phyloP scores from a whole-genome alignment of 2,113 vertebrate genomes.

The Archocentrus centrarchus region DNA sequence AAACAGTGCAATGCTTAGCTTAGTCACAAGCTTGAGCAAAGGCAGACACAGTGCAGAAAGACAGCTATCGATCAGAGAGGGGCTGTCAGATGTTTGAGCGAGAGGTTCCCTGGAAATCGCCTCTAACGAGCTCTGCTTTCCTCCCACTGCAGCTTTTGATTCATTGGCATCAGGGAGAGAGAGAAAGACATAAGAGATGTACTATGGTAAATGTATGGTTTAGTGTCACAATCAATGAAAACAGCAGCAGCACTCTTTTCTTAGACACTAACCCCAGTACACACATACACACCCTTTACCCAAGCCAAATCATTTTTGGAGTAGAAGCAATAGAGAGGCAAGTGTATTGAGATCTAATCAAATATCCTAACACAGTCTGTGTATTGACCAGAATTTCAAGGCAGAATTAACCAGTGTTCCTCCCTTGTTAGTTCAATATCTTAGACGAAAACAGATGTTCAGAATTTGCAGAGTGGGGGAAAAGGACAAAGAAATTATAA shows the following conservation, averaged over 20 bases:
- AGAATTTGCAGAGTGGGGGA: not conserved
- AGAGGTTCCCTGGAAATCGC: slow-evolving; percentile 67
- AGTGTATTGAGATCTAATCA: slow-evolving; percentile 65
- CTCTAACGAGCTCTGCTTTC: slow-evolving; percentile 67
- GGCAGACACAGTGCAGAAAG: slow-evolving; percentile 46
- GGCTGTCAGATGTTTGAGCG: slow-evolving; percentile 64
- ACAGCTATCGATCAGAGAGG: slow-evolving; percentile 72
- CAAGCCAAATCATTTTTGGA: slow-evolving; percentile 46
- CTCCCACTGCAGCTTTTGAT: slow-evolving; percentile 67
- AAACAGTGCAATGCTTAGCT: slow-evolving; percentile 54
- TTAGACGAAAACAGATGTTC: slow-evolving; percentile 56
- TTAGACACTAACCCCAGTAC: slow-evolving; percentile 16
- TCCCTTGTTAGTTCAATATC: slow-evolving; percentile 50
- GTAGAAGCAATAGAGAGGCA: slow-evolving; percentile 44
- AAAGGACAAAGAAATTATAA: not conserved
- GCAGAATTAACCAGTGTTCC: slow-evolving; percentile 51
- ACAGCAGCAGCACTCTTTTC: slow-evolving; percentile 42
- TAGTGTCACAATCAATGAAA: slow-evolving; percentile 75
- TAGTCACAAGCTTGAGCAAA: slow-evolving; percentile 45
- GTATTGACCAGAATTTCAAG: slow-evolving; percentile 64
- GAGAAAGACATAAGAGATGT: slow-evolving; percentile 54
- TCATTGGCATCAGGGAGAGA: slow-evolving; percentile 50
- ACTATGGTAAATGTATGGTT: slow-evolving; percentile 64
- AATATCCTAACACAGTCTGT: slow-evolving; percentile 51
- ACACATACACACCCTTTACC: not conserved